A percentile compares a stretch with the other conserved stretches of the same genome.
These are phyloP conservation scores for Platysteira castanea DNA, from an alignment of 2,113 vertebrate species.

Conservation along the genomic window DNA sequence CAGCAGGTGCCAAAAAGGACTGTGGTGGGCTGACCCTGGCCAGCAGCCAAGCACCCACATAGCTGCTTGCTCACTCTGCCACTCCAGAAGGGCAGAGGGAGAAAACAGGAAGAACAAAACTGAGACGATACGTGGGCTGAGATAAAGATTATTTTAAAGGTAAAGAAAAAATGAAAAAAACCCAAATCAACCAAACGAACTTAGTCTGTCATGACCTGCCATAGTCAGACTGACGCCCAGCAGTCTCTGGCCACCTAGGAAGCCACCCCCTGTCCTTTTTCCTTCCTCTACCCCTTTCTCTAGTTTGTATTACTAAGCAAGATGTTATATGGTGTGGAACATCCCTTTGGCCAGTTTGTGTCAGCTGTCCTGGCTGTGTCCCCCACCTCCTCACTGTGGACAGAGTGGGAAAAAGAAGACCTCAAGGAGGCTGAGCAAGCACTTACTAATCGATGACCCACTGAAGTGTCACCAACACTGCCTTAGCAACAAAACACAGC, in stretches of 20 bases:
- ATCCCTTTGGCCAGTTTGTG: not conserved
- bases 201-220: not conserved
- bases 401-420: not conserved
- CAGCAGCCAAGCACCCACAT: not conserved
- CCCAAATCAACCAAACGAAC: not conserved
- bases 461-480: not conserved
- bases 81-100: not conserved
- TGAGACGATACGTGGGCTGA: not conserved
- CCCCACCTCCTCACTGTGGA: not conserved
- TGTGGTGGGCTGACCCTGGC: not conserved
- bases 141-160: not conserved
- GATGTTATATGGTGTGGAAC: not conserved
- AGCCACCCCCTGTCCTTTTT: not conserved
- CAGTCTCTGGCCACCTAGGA: not conserved
- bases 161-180: not conserved
- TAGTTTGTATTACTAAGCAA: not conserved
- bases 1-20: not conserved
- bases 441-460: not conserved
- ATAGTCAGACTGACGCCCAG: not conserved
- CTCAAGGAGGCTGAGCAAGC: not conserved
- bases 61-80: not conserved
- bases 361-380: not conserved
- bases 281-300: not conserved
- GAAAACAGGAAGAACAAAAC: not conserved
- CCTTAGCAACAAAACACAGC: not conserved